Evolutionary conservation across 2,797 vertebrate genomes (phyloP).

Genomic region (Rhodeus uyekii): DNA sequence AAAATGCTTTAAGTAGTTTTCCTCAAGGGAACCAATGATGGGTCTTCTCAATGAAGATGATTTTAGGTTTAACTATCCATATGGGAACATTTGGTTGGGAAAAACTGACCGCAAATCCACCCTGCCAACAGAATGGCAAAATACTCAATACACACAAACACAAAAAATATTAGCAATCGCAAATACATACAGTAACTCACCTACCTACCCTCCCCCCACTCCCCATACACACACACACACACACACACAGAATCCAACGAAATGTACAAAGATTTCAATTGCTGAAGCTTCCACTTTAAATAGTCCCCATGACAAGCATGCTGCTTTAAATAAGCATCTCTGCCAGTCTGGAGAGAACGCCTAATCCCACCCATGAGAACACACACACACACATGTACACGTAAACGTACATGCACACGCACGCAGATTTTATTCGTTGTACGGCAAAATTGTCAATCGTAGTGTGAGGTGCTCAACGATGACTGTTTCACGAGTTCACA

Average conservation of each 20-base stretch:
- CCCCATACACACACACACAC: background rate
- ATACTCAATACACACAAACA: background rate
- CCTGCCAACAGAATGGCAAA: background rate
- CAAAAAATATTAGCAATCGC: background rate
- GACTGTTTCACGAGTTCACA: no score
- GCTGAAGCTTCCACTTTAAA: constrained; percentile 78
- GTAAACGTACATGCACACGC: no score
- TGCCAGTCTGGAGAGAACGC: constrained; percentile 77
- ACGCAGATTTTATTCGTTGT: background rate
- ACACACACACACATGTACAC: constrained; percentile 66
- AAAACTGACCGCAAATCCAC: background rate
- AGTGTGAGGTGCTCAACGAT: background rate
- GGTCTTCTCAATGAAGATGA: background rate
- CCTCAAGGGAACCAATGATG: background rate
- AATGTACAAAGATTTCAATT: constrained; percentile 69
- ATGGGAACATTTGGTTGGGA: background rate
- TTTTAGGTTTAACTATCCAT: background rate
- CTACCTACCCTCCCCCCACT: no score
- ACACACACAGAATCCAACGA: constrained; percentile 37
- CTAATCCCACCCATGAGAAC: constrained; percentile 78
- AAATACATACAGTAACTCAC: background rate
- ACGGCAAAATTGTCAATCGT: background rate
- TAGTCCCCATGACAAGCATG: constrained; percentile 76
- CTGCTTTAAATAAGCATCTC: constrained; percentile 79
- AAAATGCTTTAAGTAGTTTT: background rate